Evolutionary conservation across 2,797 vertebrate genomes (phyloP).

Genomic region (Threskiornis aethiopicus): DNA sequence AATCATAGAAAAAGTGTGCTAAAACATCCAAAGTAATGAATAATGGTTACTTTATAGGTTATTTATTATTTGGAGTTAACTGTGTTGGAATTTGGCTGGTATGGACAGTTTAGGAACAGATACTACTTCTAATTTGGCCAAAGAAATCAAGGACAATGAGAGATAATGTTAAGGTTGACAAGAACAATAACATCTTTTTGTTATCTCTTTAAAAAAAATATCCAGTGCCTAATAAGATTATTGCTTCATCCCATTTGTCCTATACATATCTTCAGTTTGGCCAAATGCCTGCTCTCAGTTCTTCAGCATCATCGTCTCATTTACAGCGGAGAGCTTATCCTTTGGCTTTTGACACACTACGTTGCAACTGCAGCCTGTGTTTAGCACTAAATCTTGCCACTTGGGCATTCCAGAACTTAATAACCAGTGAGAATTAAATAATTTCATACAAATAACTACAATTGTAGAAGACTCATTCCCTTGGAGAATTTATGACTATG

Average conservation of each 20-base stretch:
- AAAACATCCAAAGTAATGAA: neutral
- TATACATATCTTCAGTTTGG: neutral
- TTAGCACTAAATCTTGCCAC: neutral
- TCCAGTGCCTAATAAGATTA: neutral
- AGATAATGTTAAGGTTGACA: neutral
- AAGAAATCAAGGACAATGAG: neutral
- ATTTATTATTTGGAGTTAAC: neutral
- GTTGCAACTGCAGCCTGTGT: neutral
- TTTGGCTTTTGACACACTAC: neutral
- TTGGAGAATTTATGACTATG: neutral
- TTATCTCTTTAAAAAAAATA: neutral
- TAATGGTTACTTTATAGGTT: neutral
- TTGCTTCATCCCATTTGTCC: neutral
- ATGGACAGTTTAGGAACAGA: neutral
- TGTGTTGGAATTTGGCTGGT: neutral
- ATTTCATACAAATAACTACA: neutral
- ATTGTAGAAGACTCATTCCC: neutral
- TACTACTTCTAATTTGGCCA: neutral
- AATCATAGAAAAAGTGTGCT: neutral
- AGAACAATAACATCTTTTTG: neutral
- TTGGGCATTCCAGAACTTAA: neutral
- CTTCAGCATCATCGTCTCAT: neutral
- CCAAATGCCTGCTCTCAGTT: neutral
- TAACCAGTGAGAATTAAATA: neutral
- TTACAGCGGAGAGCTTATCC: neutral